Conservation (phyloP, 1,140 invertebrate species). For the Chionoecetes opilio region DNA sequence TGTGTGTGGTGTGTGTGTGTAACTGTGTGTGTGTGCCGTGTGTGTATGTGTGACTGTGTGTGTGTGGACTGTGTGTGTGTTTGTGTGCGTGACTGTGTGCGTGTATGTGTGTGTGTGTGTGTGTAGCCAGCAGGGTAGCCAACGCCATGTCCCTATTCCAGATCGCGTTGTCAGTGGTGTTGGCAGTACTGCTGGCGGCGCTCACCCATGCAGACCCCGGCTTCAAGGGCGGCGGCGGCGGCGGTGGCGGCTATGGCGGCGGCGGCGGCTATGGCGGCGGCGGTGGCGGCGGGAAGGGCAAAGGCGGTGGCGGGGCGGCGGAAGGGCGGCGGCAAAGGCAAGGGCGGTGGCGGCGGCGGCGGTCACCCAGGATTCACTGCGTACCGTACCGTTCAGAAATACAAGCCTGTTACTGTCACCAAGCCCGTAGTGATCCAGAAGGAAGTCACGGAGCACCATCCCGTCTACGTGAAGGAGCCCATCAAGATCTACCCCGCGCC, state of each 20-base stretch:
- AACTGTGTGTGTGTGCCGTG: too few relatives aligned
- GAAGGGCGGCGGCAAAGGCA: conserved; percentile 37
- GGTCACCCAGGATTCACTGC: not conserved
- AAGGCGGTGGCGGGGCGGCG: not conserved
- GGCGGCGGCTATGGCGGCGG: not conserved
- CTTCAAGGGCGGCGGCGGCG: conserved; percentile 41
- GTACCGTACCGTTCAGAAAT: conserved; percentile 44
- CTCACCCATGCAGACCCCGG: not conserved
- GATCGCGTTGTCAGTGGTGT: conserved; percentile 4
- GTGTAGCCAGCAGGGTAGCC: too few relatives aligned
- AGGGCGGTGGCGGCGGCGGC: not conserved
- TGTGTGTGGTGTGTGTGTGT: too few relatives aligned
- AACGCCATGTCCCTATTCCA: not conserved
- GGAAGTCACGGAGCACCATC: conserved; percentile 54
- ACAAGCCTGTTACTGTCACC: conserved; percentile 53
- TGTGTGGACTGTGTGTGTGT: too few relatives aligned
- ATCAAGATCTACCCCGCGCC: conserved; percentile 45
- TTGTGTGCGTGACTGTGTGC: too few relatives aligned
- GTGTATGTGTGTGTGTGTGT: too few relatives aligned
- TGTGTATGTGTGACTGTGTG: too few relatives aligned
- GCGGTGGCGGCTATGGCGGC: not conserved
- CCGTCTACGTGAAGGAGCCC: conserved; percentile 57
- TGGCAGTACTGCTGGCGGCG: not conserved
- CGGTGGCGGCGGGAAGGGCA: not conserved
- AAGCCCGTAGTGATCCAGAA: conserved; percentile 68